Conservation (phyloP, 2,113 vertebrate species). For the Notothenia coriiceps region DNA sequence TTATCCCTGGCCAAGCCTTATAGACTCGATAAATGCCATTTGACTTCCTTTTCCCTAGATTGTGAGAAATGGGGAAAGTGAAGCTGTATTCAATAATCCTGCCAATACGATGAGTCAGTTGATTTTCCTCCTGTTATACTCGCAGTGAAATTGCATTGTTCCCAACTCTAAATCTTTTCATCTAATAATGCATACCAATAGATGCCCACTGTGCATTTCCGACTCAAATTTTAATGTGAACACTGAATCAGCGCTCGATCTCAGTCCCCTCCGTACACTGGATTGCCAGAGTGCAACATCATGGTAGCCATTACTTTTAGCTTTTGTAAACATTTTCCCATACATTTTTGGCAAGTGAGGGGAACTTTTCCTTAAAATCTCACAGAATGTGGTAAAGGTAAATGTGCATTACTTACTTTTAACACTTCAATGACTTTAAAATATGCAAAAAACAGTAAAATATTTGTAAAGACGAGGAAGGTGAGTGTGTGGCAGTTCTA, state of each 20-base stretch:
- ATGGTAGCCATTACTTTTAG: background rate
- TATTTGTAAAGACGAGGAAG: background rate
- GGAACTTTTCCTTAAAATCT: background rate
- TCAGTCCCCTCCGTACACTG: background rate
- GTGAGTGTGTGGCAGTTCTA: background rate
- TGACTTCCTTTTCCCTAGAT: conserved; percentile 57
- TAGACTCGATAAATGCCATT: conserved; percentile 70
- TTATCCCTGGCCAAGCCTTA: conserved; percentile 62
- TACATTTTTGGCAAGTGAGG: background rate
- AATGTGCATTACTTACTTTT: background rate
- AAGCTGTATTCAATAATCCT: conserved; percentile 64
- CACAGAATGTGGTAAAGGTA: background rate
- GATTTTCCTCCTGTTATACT: conserved; percentile 50
- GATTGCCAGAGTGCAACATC: background rate
- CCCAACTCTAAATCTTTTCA: conserved; percentile 34
- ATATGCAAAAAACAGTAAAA: background rate
- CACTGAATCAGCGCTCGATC: background rate
- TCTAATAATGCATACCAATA: conserved; percentile 20
- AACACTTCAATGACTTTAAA: background rate
- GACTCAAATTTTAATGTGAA: conserved; percentile 18
- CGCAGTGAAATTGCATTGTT: conserved; percentile 35
- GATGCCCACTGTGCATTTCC: background rate
- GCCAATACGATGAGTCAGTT: conserved; percentile 55
- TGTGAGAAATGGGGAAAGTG: conserved; percentile 52
- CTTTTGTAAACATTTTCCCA: background rate